phyloP scores from a whole-genome alignment of 2,888 invertebrate genomes.

The Nesidiocoris tenuis region DNA sequence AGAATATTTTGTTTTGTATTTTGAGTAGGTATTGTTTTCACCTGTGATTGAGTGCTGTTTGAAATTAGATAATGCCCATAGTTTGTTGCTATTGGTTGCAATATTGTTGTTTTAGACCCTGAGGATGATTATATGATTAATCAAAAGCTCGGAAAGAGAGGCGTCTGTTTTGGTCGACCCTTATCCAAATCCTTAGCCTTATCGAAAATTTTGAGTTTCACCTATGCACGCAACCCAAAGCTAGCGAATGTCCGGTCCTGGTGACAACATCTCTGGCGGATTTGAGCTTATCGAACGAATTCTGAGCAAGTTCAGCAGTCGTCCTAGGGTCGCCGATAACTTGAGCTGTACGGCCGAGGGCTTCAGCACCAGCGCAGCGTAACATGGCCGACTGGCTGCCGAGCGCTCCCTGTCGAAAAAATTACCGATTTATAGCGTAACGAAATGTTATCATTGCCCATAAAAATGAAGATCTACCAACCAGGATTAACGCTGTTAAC shows the following conservation, averaged over 20 bases:
- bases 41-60: too few species aligned
- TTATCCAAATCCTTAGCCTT: too few species aligned
- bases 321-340: slow-evolving; percentile 83
- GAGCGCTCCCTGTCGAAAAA: slow-evolving; percentile 62
- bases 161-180: too few species aligned
- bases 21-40: too few species aligned
- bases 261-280: slow-evolving; percentile 84
- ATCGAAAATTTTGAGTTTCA: neutral
- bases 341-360: slow-evolving; percentile 89
- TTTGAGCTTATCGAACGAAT: slow-evolving; percentile 83
- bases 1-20: too few species aligned
- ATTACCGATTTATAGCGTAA: neutral
- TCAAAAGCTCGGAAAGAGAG: too few species aligned
- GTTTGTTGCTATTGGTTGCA: too few species aligned
- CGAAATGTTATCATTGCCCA: too few species aligned
- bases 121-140: too few species aligned
- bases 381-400: slow-evolving; percentile 75
- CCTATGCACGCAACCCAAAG: slow-evolving; percentile 92
- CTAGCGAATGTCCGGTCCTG: slow-evolving; percentile 83
- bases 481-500: slow-evolving; percentile 76
- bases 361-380: slow-evolving; percentile 92
- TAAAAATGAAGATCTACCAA: too few species aligned
- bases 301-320: slow-evolving; percentile 85
- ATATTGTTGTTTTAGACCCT: too few species aligned
- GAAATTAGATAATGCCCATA: too few species aligned